phyloP scores from a whole-genome alignment of 1,140 invertebrate species.

The Oreohelix idahoensis region DNA sequence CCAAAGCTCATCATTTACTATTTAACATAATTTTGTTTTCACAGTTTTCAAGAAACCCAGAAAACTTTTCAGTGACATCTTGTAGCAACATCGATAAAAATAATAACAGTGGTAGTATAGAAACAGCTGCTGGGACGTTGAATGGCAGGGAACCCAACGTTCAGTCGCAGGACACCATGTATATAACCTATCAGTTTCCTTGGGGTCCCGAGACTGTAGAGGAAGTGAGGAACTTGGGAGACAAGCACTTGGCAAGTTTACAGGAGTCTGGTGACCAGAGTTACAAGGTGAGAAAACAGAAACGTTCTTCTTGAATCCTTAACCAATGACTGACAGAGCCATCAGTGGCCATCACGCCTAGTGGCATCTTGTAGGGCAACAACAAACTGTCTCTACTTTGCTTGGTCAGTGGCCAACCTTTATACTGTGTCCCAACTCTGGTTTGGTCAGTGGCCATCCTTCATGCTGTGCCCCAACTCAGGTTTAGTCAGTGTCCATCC shows the following conservation, averaged over 20 bases:
- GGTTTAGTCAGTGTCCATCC: no score
- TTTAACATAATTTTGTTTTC: no score
- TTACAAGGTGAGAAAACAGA: conserved; percentile 18
- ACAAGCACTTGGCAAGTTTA: not conserved
- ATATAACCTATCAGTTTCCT: conserved; percentile 55
- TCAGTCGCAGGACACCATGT: not conserved
- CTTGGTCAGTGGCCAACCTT: no score
- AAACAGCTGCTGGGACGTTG: not conserved
- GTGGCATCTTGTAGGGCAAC: no score
- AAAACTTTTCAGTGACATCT: conserved; percentile 43
- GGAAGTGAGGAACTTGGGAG: conserved; percentile 48
- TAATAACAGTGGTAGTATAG: not conserved
- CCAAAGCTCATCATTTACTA: no score
- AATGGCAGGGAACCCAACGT: not conserved
- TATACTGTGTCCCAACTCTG: no score
- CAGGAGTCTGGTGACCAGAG: not conserved
- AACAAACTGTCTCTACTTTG: no score
- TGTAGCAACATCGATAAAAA: not conserved
- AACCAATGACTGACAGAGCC: no score
- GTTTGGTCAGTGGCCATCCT: no score
- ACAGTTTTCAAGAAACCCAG: conserved; percentile 54
- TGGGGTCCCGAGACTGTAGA: conserved; percentile 60
- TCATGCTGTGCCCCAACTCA: no score
- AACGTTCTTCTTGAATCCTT: no score
- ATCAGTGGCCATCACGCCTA: no score